These are phyloP conservation scores for Vicugna pacos DNA, from an alignment of 2,113 vertebrate species.

Conservation along the genomic window DNA sequence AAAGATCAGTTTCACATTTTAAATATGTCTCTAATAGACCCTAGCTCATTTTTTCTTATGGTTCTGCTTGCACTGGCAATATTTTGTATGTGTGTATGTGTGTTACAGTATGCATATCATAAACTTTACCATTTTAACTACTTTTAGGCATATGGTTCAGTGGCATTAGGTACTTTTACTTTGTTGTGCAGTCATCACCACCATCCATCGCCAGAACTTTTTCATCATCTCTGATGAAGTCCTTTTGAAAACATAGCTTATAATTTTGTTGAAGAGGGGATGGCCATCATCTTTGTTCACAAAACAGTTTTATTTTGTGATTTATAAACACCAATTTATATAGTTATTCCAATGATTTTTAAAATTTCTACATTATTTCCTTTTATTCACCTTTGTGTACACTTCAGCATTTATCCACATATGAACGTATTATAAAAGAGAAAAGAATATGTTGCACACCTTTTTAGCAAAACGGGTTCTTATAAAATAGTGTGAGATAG, in stretches of 20 bases:
- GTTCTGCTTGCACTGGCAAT: neutral
- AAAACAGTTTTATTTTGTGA: constrained; percentile 63
- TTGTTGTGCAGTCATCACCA: neutral
- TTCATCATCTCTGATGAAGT: neutral
- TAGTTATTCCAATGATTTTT: neutral
- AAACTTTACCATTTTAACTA: neutral
- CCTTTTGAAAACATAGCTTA: constrained; percentile 46
- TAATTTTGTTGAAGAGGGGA: constrained; percentile 48
- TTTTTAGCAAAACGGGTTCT: neutral
- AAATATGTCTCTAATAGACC: neutral
- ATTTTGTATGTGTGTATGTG: neutral
- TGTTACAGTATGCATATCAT: neutral
- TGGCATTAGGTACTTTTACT: neutral
- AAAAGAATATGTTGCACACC: neutral
- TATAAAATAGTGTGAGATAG: neutral
- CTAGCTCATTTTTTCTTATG: neutral
- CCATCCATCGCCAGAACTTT: neutral
- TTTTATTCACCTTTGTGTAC: neutral
- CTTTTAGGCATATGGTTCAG: neutral
- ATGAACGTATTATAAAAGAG: neutral
- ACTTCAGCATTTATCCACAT: neutral
- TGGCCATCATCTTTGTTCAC: neutral
- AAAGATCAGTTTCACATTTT: constrained; percentile 16
- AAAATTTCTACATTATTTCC: constrained; percentile 17
- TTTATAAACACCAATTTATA: constrained; percentile 37